Evolutionary conservation across 2,113 vertebrate genomes (phyloP).

Genomic region (Notothenia coriiceps): DNA sequence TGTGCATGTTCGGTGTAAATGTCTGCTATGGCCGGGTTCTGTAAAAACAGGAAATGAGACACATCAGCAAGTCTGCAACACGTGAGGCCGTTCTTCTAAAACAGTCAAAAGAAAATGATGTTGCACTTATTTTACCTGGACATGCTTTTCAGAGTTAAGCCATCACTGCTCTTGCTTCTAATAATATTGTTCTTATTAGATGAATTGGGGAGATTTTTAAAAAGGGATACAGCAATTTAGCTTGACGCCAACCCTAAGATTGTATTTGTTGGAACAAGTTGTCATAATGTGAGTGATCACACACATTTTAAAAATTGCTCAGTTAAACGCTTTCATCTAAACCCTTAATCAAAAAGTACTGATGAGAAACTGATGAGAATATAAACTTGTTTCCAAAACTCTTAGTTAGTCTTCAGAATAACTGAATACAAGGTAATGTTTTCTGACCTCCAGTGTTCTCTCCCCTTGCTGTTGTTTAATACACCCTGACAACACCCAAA

Average conservation of each 20-base stretch:
- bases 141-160: no score
- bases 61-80: not conserved
- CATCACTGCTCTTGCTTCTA: not conserved
- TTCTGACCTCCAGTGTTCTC: no score
- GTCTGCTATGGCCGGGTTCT: conserved; percentile 96
- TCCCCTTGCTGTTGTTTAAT: not conserved
- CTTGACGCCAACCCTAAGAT: not conserved
- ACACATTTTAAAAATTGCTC: not conserved
- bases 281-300: not conserved
- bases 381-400: no score
- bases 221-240: not conserved
- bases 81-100: not conserved
- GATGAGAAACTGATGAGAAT: no score
- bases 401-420: no score
- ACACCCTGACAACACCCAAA: not conserved
- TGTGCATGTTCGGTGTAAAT: conserved; percentile 98
- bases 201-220: not conserved
- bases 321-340: not conserved
- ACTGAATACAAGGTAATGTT: no score
- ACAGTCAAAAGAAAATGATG: not conserved
- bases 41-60: conserved; percentile 30
- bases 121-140: not conserved
- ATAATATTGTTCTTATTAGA: not conserved
- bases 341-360: not conserved
- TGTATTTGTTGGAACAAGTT: not conserved